phyloP scores from a whole-genome alignment of 92 coral and sea anemone species.

The Phymanthus crucifer region DNA sequence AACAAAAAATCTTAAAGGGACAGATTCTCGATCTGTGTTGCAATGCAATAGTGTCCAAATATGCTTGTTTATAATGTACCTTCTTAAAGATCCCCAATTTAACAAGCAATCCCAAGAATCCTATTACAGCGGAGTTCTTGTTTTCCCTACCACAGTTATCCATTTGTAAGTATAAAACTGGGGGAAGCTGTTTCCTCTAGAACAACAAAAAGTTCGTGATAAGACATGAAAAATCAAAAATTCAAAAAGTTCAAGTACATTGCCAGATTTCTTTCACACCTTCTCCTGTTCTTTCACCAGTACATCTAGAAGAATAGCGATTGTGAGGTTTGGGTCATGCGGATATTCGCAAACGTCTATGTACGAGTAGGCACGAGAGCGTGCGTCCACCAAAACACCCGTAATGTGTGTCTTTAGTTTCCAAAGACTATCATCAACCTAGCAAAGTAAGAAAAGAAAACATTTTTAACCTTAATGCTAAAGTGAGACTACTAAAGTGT shows the following conservation, averaged over 20 bases:
- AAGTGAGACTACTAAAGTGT: constrained; percentile 1
- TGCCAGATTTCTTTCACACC: background rate
- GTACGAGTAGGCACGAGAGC: constrained; percentile 23
- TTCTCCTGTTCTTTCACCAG: constrained; percentile 22
- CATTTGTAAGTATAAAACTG: constrained; percentile 26
- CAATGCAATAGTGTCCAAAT: no score
- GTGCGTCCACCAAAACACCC: constrained; percentile 31
- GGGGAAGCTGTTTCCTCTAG: constrained; percentile 7
- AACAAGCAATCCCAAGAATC: constrained; percentile 18
- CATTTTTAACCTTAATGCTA: no score
- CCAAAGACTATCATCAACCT: constrained; percentile 29
- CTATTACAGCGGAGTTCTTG: constrained; percentile 18
- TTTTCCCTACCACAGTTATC: constrained; percentile 36
- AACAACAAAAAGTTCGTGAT: background rate
- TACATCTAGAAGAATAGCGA: constrained; percentile 5
- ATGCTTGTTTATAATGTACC: background rate
- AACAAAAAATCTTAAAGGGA: background rate
- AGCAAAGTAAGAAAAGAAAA: background rate
- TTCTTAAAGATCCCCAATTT: constrained; percentile 18
- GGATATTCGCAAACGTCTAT: constrained; percentile 54
- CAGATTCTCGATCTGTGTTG: no score
- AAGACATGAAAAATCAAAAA: background rate
- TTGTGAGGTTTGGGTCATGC: constrained; percentile 52
- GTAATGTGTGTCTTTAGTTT: constrained; percentile 46
- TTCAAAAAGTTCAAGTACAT: background rate